A percentile compares a stretch with the other conserved stretches of the same genome.
Conservation (phyloP, 2,888 invertebrate species). For the Idaea aversata region DNA sequence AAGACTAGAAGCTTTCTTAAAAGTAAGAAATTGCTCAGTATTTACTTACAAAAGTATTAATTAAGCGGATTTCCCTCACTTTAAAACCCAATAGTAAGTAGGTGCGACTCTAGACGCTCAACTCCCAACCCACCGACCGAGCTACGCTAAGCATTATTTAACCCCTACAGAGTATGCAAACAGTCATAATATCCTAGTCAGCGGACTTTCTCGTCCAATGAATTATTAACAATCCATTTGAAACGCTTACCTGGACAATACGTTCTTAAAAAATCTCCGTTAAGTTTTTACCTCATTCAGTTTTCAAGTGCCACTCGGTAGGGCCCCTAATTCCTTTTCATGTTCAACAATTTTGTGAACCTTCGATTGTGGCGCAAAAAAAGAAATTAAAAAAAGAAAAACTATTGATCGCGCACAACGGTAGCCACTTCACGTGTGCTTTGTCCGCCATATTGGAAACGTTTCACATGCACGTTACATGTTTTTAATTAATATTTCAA, state of each 20-base stretch:
- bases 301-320: slow-evolving; percentile 61
- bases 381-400: slow-evolving; percentile 52
- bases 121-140: not conserved
- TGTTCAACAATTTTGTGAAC: slow-evolving; percentile 60
- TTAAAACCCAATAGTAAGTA: not conserved
- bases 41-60: not conserved
- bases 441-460: slow-evolving; percentile 75
- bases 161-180: not conserved
- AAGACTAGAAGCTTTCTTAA: not conserved
- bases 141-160: not conserved
- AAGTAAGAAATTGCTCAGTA: not conserved
- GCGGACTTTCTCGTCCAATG: slow-evolving; percentile 45
- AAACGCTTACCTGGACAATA: slow-evolving; percentile 62
- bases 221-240: slow-evolving; percentile 69
- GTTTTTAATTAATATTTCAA: slow-evolving; percentile 38
- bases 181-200: slow-evolving; percentile 15
- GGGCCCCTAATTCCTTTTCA: slow-evolving; percentile 73
- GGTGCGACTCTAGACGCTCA: not conserved
- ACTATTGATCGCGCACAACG: slow-evolving; percentile 74
- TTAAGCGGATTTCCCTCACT: not conserved
- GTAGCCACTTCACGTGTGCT: slow-evolving; percentile 68
- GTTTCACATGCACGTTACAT: slow-evolving; percentile 63
- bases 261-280: slow-evolving; percentile 64
- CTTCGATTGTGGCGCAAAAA: slow-evolving; percentile 69
- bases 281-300: slow-evolving; percentile 67